phyloP scores from a whole-genome alignment of 2,113 vertebrate genomes.

The Bujurquina vittata region DNA sequence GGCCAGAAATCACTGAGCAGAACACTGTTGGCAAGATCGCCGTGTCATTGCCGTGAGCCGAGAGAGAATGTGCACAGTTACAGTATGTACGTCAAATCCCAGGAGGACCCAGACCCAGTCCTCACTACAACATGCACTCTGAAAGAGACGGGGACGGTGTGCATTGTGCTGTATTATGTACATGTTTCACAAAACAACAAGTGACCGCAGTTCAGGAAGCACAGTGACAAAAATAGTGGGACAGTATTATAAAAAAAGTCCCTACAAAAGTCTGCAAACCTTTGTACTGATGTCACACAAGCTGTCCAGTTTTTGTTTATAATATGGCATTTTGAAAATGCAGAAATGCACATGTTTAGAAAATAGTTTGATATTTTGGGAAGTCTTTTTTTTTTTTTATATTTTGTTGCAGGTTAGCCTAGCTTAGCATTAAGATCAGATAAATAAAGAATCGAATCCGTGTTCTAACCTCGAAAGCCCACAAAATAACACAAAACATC shows the following conservation, averaged over 20 bases:
- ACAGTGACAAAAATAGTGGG: conserved; percentile 48
- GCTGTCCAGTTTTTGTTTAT: background rate
- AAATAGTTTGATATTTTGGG: background rate
- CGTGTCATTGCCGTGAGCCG: conserved; percentile 83
- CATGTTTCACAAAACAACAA: conserved; percentile 7
- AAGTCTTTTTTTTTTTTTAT: background rate
- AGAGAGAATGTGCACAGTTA: conserved; percentile 64
- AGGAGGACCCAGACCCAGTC: background rate
- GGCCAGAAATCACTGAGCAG: conserved; percentile 56
- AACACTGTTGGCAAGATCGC: conserved; percentile 63
- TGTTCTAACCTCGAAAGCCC: background rate
- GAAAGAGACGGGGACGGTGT: background rate
- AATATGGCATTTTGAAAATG: background rate
- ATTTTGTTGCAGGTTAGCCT: background rate
- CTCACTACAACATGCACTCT: background rate
- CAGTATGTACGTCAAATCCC: conserved; percentile 53
- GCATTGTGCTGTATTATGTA: conserved; percentile 15
- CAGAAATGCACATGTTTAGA: background rate
- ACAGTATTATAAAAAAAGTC: conserved; percentile 20
- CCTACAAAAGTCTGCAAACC: conserved; percentile 1
- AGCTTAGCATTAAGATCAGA: conserved; percentile 25
- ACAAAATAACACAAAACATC: background rate
- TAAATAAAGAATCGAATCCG: background rate
- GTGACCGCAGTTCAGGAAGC: conserved; percentile 18
- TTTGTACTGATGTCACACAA: background rate